Percentiles rank a stretch among this genome's conserved stretches.
phyloP scores from a whole-genome alignment of 2,113 vertebrate genomes.

The Chlorodrepanis virens region DNA sequence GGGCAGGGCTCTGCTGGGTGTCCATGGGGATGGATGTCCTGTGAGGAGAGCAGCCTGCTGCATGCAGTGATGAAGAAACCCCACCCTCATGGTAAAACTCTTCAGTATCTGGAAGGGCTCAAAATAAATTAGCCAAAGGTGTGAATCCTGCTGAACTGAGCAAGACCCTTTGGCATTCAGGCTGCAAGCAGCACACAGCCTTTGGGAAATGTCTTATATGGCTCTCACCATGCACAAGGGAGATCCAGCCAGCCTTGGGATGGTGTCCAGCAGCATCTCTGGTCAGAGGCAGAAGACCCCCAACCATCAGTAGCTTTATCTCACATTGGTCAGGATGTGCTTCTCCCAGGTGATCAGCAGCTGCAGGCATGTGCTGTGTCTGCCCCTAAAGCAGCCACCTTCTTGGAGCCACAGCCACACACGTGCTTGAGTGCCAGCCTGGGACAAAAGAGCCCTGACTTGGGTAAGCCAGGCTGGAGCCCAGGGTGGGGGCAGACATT shows the following conservation, averaged over 20 bases:
- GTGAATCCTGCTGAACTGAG: not conserved
- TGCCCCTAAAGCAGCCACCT: not conserved
- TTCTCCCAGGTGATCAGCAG: not conserved
- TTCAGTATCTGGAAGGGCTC: not conserved
- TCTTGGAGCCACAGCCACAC: not conserved
- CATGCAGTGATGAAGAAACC: not conserved
- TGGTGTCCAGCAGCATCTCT: not conserved
- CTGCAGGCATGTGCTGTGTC: rapidly evolving
- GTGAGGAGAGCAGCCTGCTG: rapidly evolving
- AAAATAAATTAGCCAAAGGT: not conserved
- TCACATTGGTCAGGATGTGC: rapidly evolving
- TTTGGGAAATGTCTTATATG: not conserved
- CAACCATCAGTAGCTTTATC: not conserved
- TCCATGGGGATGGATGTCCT: not conserved
- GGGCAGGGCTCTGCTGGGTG: not conserved
- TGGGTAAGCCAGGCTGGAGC: not conserved
- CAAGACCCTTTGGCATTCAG: not conserved
- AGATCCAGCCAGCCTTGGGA: rapidly evolving
- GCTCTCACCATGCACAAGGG: not conserved
- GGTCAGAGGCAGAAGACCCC: not conserved
- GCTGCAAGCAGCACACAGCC: not conserved
- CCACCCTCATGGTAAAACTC: not conserved
- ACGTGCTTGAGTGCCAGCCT: rapidly evolving
- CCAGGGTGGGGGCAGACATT: not conserved
- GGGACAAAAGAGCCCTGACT: rapidly evolving